Evolutionary conservation across 1,140 invertebrate species (phyloP).

Genomic region (Archivesica marissinica): DNA sequence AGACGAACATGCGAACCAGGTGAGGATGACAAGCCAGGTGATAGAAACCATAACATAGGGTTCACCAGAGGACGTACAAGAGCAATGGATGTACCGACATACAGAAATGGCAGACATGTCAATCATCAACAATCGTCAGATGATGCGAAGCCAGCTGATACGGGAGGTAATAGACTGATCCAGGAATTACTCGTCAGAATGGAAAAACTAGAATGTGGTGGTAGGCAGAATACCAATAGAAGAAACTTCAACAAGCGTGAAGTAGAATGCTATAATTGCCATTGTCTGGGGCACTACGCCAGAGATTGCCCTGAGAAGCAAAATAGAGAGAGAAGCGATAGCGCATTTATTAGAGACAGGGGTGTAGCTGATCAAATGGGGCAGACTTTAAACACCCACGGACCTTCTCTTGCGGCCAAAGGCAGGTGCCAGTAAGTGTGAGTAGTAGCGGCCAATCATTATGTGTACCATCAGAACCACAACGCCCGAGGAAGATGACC

Average conservation of each 20-base stretch:
- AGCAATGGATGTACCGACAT: background rate
- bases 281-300: conserved; percentile 26
- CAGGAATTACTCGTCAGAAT: background rate
- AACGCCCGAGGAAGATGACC: background rate
- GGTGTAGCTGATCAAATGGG: background rate
- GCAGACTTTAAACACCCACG: conserved; percentile 37
- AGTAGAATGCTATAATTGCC: conserved; percentile 37
- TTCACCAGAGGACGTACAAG: background rate
- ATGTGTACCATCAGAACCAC: background rate
- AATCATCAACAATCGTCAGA: background rate
- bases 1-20: background rate
- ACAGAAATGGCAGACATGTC: background rate
- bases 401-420: conserved; percentile 47
- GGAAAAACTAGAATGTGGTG: background rate
- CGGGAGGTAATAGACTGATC: background rate
- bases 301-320: conserved; percentile 2
- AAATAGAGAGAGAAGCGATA: background rate
- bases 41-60: background rate
- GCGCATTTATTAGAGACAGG: background rate
- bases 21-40: background rate
- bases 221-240: no score
- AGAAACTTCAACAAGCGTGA: background rate
- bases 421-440: background rate
- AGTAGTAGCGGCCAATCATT: background rate
- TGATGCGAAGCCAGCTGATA: background rate